A percentile compares a stretch with the other conserved stretches of the same genome.
Conservation (phyloP, 2,797 vertebrate species). For the Bradypodion ventrale region DNA sequence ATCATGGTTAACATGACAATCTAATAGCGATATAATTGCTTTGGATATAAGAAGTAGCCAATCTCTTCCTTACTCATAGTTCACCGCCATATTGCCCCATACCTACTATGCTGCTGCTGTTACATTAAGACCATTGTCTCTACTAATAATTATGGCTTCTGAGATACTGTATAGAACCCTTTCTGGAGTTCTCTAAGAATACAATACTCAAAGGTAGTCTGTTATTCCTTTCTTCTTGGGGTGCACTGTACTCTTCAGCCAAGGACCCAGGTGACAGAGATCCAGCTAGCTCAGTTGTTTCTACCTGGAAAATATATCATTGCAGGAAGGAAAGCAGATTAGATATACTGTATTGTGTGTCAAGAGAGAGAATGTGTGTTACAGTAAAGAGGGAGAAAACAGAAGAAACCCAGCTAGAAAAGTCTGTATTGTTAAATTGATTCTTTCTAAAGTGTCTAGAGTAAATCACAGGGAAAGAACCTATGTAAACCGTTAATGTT, state of each 20-base stretch:
- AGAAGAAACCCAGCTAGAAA: neutral
- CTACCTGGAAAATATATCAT: neutral
- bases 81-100: neutral
- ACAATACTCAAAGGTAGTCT: too few relatives aligned
- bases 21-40: neutral
- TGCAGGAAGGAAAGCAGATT: neutral
- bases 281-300: neutral
- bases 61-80: neutral
- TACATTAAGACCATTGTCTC: too few relatives aligned
- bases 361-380: neutral
- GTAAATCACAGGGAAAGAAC: neutral
- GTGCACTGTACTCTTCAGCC: too few relatives aligned
- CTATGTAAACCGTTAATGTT: neutral
- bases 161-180: too few relatives aligned
- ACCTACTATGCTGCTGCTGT: neutral
- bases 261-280: neutral
- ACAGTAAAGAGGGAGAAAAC: neutral
- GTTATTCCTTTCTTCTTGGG: too few relatives aligned
- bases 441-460: slow-evolving; percentile 7
- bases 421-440: neutral
- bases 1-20: neutral
- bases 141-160: neutral
- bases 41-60: neutral
- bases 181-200: too few relatives aligned
- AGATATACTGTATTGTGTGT: neutral